Evolutionary conservation across 2,888 invertebrate genomes (phyloP).

Genomic region (Mechanitis mazaeus): DNA sequence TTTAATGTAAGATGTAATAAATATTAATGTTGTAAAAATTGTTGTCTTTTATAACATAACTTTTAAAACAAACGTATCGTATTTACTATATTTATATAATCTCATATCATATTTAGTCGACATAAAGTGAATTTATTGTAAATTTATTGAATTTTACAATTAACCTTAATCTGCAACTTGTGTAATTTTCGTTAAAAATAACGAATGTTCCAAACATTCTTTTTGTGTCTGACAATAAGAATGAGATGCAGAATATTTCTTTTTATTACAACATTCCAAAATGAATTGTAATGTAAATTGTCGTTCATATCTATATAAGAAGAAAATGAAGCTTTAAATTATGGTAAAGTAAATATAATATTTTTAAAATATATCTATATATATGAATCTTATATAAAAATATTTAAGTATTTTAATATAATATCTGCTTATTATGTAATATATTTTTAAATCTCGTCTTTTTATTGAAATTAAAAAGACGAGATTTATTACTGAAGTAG

Average conservation of each 20-base stretch:
- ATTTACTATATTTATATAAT: slow-evolving; percentile 20
- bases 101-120: slow-evolving; percentile 20
- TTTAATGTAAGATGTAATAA: slow-evolving; percentile 37
- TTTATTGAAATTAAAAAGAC: too few relatives aligned
- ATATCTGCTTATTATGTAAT: slow-evolving; percentile 23
- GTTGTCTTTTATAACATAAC: slow-evolving; percentile 50
- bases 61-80: slow-evolving; percentile 21
- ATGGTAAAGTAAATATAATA: slow-evolving; percentile 54
- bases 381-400: slow-evolving; percentile 17
- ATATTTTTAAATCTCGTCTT: slow-evolving; percentile 9
- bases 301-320: slow-evolving; percentile 51
- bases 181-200: slow-evolving; percentile 25
- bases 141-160: slow-evolving; percentile 9
- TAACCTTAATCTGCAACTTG: slow-evolving; percentile 9
- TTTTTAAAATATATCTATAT: slow-evolving; percentile 25
- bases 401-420: slow-evolving; percentile 17
- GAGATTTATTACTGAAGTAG: too few relatives aligned
- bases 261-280: slow-evolving; percentile 33
- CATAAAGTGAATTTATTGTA: slow-evolving; percentile 15
- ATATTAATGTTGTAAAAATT: slow-evolving; percentile 55
- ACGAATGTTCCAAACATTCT: slow-evolving; percentile 59
- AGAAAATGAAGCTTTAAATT: slow-evolving; percentile 73
- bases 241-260: slow-evolving; percentile 33
- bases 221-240: slow-evolving; percentile 68
- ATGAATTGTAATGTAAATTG: slow-evolving; percentile 40